Conservation (phyloP, 2,797 vertebrate genomes). For the Labeo calbasu region DNA sequence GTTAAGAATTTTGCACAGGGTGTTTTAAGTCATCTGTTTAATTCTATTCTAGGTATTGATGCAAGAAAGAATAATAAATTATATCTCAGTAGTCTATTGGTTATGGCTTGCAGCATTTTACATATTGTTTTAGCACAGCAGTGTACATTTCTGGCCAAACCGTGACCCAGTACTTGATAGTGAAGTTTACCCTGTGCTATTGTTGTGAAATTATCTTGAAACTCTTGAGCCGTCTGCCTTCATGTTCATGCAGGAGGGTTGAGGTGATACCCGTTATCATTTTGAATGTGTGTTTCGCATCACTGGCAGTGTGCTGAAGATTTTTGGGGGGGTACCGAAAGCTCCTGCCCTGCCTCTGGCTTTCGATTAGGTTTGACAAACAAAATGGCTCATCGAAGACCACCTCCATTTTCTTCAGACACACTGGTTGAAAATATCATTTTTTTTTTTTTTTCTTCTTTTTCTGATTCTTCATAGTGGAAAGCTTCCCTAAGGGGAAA, state of each 20-base stretch:
- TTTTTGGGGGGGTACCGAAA: constrained; percentile 17
- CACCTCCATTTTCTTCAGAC: constrained; percentile 45
- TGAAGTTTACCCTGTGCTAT: background rate
- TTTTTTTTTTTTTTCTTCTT: constrained; percentile 22
- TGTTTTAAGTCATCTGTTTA: background rate
- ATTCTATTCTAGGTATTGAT: background rate
- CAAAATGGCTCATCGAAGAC: constrained; percentile 58
- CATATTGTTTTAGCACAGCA: background rate
- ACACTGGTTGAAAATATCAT: constrained; percentile 38
- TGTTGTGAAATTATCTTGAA: constrained; percentile 9
- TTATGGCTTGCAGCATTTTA: background rate
- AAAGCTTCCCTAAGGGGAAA: constrained; percentile 41
- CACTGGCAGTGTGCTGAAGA: background rate
- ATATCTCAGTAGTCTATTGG: background rate
- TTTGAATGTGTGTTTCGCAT: background rate
- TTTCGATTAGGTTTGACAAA: constrained; percentile 58
- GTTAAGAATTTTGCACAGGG: background rate
- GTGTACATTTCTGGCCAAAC: background rate
- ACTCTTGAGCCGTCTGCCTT: background rate
- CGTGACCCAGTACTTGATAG: background rate
- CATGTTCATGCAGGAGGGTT: background rate
- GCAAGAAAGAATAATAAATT: background rate
- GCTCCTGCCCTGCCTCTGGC: constrained; percentile 46
- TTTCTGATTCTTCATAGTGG: constrained; percentile 45
- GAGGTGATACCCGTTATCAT: constrained; percentile 5